Evolutionary conservation across 2,888 invertebrate species (phyloP), one percentile per base, ranked within the genome.

Genomic region (Zhuqinia jingwanae): DNA sequence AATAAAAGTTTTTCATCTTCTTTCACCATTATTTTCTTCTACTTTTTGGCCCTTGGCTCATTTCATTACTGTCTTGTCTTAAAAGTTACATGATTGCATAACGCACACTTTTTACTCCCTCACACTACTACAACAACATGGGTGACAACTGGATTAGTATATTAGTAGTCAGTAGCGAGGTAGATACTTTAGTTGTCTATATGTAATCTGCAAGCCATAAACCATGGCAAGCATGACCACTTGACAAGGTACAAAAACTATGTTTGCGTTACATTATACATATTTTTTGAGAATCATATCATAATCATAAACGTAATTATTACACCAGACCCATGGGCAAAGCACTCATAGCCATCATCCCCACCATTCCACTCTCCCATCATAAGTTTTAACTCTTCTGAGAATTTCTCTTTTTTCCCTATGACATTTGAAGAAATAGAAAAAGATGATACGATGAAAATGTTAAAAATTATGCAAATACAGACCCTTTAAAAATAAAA

Each of bases 51-150:
- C 13, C 58, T 58, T 22, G 22, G 47, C 70, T 50, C 50, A 50
- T 70, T 70, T 70, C 70, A 68, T 68, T 68, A 68, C 22, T 6
- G 36, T 36, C 36, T 15, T 50, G 70, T 50, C 70, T 70, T 70
- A 45, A 70, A 70, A 70, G 70, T 70, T 70, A 70, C 70, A 70
- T 70, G 70, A 70, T 70, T 50, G 22, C 70, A 70, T 70, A 47
- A 70, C 45, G 25, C 15, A 68, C 36, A 6, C 5, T 8, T 36
- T 8, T 6, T 36, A 36, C 36, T 36, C 36, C 25, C 22, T 58
- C 20, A 11, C 15, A 25, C 10, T 13, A 58, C 25, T 10, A 42
- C 30, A 27, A 10, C 45, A 70, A 70, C 70, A 47, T 15, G 47
- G 25, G 45, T 22, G 47, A 70, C 70, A 50, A 70, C 70, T 70